These are phyloP conservation scores for Mycalesis mineus DNA, from an alignment of 2,888 invertebrate species.

Conservation along the genomic window DNA sequence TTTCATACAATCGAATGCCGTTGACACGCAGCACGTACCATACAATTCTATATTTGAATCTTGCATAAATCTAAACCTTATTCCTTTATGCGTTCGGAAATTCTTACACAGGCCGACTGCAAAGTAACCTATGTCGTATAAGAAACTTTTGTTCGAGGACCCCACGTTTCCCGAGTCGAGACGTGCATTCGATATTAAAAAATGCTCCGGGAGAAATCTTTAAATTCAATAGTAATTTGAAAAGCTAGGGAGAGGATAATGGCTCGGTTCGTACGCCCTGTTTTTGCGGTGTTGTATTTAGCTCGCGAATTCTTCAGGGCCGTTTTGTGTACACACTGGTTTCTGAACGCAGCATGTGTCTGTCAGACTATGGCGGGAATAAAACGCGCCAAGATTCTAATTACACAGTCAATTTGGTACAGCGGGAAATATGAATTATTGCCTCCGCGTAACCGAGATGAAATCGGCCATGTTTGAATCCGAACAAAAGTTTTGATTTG, in stretches of 20 bases:
- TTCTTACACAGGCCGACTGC: slow-evolving; percentile 37
- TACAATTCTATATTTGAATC: slow-evolving; percentile 42
- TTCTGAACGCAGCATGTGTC: slow-evolving; percentile 67
- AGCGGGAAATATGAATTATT: slow-evolving; percentile 70
- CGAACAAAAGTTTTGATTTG: slow-evolving; percentile 49
- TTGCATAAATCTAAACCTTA: slow-evolving; percentile 59
- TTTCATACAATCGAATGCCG: slow-evolving; percentile 51
- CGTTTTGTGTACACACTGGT: slow-evolving; percentile 71
- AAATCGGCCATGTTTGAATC: slow-evolving; percentile 63
- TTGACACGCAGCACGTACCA: slow-evolving; percentile 49
- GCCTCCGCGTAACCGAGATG: slow-evolving; percentile 62
- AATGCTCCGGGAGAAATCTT: slow-evolving; percentile 68
- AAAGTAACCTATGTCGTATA: slow-evolving; percentile 37
- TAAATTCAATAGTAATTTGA: slow-evolving; percentile 76
- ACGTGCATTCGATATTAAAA: slow-evolving; percentile 69
- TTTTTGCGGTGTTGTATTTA: slow-evolving; percentile 75
- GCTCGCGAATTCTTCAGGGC: slow-evolving; percentile 69
- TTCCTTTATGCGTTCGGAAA: slow-evolving; percentile 45
- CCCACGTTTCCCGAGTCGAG: slow-evolving; percentile 49
- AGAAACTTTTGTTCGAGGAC: slow-evolving; percentile 48
- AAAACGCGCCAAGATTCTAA: slow-evolving; percentile 65
- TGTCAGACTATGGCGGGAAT: slow-evolving; percentile 50
- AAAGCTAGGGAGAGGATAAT: slow-evolving; percentile 67
- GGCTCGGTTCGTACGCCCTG: slow-evolving; percentile 59
- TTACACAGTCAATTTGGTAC: slow-evolving; percentile 76